These are phyloP conservation scores for Leucophenga varia DNA, from an alignment of 1,140 invertebrate genomes.

Conservation along the genomic window DNA sequence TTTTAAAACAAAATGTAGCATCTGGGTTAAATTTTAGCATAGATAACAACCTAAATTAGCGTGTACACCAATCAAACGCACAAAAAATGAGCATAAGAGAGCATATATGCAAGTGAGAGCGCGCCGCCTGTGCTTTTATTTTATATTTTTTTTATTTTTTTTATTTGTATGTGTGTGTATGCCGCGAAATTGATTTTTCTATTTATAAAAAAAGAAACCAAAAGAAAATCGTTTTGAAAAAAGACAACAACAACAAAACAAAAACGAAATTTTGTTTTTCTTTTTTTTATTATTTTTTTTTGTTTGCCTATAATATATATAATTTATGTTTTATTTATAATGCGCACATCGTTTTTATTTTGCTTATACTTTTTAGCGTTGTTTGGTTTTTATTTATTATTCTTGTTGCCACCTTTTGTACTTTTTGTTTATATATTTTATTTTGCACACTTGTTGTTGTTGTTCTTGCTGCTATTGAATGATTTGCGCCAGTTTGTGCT, in stretches of 20 bases:
- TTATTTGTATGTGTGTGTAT: conserved; percentile 24
- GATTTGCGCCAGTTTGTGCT: conserved; percentile 44
- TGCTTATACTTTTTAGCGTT: conserved; percentile 17
- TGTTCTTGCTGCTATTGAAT: conserved; percentile 37
- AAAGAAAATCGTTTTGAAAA: conserved; percentile 50
- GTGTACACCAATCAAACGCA: conserved; percentile 1
- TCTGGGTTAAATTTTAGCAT: too few relatives aligned
- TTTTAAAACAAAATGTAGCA: too few relatives aligned
- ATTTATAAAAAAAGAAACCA: conserved; percentile 54
- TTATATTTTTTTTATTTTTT: too few relatives aligned
- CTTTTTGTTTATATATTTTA: conserved; percentile 6
- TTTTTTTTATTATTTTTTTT: conserved; percentile 31
- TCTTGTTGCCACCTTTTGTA: conserved; percentile 22
- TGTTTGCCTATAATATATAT: conserved; percentile 44
- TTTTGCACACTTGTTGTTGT: conserved; percentile 18
- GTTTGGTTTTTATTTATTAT: conserved; percentile 15
- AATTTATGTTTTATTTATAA: conserved; percentile 53
- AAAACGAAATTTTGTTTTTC: conserved; percentile 26
- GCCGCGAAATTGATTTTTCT: conserved; percentile 53
- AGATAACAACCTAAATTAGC: too few relatives aligned
- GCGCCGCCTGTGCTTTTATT: too few relatives aligned
- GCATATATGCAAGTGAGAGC: conserved; percentile 14
- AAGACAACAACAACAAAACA: too few relatives aligned
- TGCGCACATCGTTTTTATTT: too few relatives aligned
- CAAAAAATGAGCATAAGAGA: conserved; percentile 8